Base-by-base conservation (phyloP, 2,888 invertebrate genomes). In the Galeopsomyia nigrocyanea region DNA sequence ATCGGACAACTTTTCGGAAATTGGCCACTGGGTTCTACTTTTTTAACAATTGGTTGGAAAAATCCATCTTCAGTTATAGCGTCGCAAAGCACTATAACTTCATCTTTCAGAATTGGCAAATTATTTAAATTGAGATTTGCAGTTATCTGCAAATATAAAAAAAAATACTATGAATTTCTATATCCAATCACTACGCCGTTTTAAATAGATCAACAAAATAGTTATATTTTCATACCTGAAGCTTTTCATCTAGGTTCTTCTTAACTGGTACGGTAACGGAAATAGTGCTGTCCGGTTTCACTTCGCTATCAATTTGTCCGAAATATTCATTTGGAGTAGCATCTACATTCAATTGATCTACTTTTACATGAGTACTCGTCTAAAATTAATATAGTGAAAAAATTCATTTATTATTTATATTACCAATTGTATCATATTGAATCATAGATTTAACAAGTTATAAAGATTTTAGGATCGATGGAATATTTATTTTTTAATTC, bases 301-400 rank as follows among this genome's bases (percentile, higher is more conserved):
- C 14, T n/a, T 49, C 21, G 19, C 6, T 60, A 26, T 14, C 1
- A 21, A 68, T 68, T 1, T 49, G 21, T 68, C 60, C 68, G 14
- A 73, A 60, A 21, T 64, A 68, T 9, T 72, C 60, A 14, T 72
- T 72, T 16, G 62, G 57, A 22, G 22, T 31, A 14, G 31, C 47
- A 9, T 19, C 13, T 14, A 68, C 7, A 3, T 53, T 19, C 14
- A 73, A 53, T 10, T n/a, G 14, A 46, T 51, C 63, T 14, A 68
- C 17, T 56, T 62, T 2, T n/a, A 68, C 22, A 16, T 16, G 14
- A 21, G 16, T 26, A 10, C 39, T 53, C 5, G 55, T 22, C 72
- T 72, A 17, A 50, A 58, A 51, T 39, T 39, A 10, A 39, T 39
- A 3, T 1, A 1, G 13, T 39, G 10, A 13, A 39, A 1, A 39